phyloP scores from a whole-genome alignment of 2,797 vertebrate genomes.

The Parauchenoglanis ngamensis region DNA sequence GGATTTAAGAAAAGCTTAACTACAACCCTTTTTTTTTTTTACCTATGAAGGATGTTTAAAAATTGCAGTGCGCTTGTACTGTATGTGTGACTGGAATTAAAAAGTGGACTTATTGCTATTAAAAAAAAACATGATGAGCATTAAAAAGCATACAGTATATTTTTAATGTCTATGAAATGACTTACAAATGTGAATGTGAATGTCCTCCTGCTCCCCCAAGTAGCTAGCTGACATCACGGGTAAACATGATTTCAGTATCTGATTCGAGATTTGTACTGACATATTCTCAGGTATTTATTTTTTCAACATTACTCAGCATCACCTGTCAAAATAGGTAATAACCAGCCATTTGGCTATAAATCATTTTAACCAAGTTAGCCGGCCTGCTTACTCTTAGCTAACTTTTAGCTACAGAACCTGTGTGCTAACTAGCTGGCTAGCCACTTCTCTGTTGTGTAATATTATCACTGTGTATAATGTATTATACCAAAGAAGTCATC shows the following conservation, averaged over 20 bases:
- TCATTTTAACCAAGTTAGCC: not conserved
- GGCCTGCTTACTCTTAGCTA: not conserved
- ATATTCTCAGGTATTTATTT: not conserved
- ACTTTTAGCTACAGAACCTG: not conserved
- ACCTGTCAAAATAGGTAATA: not conserved
- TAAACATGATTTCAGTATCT: not conserved
- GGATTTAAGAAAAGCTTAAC: not conserved
- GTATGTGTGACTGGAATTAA: slow-evolving; percentile 19
- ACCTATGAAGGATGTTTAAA: not conserved
- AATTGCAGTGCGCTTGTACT: not conserved
- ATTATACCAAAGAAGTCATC: not conserved
- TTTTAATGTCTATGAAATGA: not conserved
- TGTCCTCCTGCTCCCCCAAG: not conserved
- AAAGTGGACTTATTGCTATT: not conserved
- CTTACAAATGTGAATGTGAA: not conserved
- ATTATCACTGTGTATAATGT: not conserved
- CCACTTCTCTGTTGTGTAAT: not conserved
- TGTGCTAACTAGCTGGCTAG: not conserved
- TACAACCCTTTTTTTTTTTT: not conserved
- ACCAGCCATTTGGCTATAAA: not conserved
- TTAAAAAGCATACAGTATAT: not conserved
- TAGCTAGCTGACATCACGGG: not conserved
- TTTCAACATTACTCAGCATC: not conserved
- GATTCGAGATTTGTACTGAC: not conserved
- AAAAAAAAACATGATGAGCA: not conserved